phyloP scores from a whole-genome alignment of 2,797 vertebrate genomes.

The Protonibea diacanthus region DNA sequence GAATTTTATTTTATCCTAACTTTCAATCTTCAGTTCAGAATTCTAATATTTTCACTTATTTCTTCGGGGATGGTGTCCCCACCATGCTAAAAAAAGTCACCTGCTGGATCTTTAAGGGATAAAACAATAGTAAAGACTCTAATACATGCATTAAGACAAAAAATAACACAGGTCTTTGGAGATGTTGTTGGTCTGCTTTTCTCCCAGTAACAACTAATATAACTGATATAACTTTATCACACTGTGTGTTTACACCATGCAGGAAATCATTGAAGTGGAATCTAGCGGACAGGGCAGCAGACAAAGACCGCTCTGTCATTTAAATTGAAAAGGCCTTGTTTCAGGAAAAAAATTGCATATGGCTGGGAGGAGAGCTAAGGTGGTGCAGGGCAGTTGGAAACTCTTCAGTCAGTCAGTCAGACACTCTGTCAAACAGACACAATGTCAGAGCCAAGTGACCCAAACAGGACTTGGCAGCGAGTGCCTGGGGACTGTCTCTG shows the following conservation, averaged over 20 bases:
- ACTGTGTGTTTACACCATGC: background rate
- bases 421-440: constrained; percentile 44
- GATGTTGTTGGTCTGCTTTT: background rate
- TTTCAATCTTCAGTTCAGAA: no score
- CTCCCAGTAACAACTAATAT: background rate
- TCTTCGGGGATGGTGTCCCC: no score
- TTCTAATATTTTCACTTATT: no score
- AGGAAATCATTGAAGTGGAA: background rate
- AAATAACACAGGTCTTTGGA: background rate
- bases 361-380: constrained; percentile 45
- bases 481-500: constrained; percentile 47
- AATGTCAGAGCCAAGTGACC: constrained; percentile 58
- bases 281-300: background rate
- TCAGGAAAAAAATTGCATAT: constrained; percentile 25
- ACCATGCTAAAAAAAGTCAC: no score
- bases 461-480: constrained; percentile 66
- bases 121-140: no score
- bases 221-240: background rate
- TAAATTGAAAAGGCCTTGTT: background rate
- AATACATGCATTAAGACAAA: no score
- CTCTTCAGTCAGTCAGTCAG: constrained; percentile 54
- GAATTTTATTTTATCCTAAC: no score
- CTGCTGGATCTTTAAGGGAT: no score
- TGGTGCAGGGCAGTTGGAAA: constrained; percentile 47
- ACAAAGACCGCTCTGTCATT: background rate